phyloP scores from a whole-genome alignment of 2,113 vertebrate genomes.

The Phyllostomus hastatus region DNA sequence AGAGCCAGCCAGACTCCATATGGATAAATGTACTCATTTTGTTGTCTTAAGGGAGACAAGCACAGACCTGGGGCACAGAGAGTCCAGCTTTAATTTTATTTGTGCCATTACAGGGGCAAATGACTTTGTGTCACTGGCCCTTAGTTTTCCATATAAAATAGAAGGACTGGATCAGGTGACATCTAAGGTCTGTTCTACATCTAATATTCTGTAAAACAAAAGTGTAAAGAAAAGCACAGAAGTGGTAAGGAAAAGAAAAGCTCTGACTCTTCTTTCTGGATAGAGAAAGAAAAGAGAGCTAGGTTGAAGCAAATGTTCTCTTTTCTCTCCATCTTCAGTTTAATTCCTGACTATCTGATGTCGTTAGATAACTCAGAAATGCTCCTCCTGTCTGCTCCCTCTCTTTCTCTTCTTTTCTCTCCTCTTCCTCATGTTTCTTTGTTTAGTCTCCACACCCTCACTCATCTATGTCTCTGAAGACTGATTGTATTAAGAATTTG shows the following conservation, averaged over 20 bases:
- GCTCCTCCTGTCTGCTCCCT: neutral
- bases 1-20: neutral
- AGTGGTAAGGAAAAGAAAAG: neutral
- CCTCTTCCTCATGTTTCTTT: neutral
- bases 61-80: neutral
- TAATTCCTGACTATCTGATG: neutral
- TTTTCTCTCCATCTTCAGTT: neutral
- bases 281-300: neutral
- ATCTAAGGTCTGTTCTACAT: neutral
- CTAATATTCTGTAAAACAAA: neutral
- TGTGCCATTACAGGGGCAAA: neutral
- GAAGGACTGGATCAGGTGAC: neutral
- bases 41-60: neutral
- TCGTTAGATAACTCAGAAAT: neutral
- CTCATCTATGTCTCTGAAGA: neutral
- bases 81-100: neutral
- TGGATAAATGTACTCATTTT: neutral
- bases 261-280: neutral
- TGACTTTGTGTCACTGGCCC: neutral
- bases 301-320: neutral
- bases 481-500: neutral
- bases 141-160: neutral
- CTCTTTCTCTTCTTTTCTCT: neutral
- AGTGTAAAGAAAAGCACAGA: neutral
- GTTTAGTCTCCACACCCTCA: neutral